Conservation (phyloP, 2,888 invertebrate genomes). For the Idaea aversata region DNA sequence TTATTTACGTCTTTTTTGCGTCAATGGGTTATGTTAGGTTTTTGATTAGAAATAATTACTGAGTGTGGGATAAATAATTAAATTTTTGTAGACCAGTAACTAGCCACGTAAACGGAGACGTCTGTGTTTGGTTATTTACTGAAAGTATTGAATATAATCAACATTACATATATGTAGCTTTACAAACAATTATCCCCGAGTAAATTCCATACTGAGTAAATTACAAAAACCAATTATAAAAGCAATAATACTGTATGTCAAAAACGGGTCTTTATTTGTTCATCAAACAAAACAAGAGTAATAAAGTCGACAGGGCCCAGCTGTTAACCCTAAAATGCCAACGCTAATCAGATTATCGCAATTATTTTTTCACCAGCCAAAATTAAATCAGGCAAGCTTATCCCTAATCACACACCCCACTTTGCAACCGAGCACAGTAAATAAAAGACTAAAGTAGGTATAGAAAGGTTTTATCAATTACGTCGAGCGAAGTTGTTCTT, state of each 20-base stretch:
- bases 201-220: neutral
- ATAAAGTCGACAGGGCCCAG: constrained; percentile 27
- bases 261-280: neutral
- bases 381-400: constrained; percentile 33
- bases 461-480: constrained; percentile 15
- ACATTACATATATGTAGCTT: neutral
- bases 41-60: too few species aligned
- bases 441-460: constrained; percentile 8
- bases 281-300: constrained; percentile 8
- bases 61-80: too few species aligned
- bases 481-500: neutral
- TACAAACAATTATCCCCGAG: neutral
- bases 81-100: too few species aligned
- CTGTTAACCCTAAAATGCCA: constrained; percentile 30
- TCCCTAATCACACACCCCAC: constrained; percentile 32
- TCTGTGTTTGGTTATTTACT: neutral
- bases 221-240: constrained; percentile 7
- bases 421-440: constrained; percentile 25
- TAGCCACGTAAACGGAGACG: too few species aligned
- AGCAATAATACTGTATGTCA: neutral
- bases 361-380: constrained; percentile 33
- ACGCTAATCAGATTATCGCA: constrained; percentile 32
- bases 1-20: too few species aligned
- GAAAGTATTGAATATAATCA: neutral
- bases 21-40: too few species aligned